phyloP scores from a whole-genome alignment of 2,888 invertebrate species.

The Arctia plantaginis region DNA sequence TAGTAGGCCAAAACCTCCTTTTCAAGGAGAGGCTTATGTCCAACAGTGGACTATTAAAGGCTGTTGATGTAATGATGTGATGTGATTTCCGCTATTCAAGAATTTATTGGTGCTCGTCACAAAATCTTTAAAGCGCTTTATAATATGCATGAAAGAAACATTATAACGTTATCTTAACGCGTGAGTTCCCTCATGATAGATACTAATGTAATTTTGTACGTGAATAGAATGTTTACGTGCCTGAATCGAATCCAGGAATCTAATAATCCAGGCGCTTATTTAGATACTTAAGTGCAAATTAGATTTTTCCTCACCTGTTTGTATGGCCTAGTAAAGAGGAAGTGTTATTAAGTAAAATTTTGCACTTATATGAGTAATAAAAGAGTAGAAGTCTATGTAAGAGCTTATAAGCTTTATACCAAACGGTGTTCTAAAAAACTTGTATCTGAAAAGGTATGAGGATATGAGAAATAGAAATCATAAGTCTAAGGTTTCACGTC shows the following conservation, averaged over 20 bases:
- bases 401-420: background rate
- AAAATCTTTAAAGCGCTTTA: background rate
- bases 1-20: too few relatives aligned
- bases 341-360: background rate
- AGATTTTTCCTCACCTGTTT: background rate
- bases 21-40: too few relatives aligned
- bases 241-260: constrained; percentile 19
- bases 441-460: background rate
- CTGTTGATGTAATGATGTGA: too few relatives aligned
- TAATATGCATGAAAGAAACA: background rate
- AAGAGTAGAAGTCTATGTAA: background rate
- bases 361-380: background rate
- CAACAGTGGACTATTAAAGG: too few relatives aligned
- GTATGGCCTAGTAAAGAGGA: background rate
- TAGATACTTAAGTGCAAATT: background rate
- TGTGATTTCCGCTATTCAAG: background rate
- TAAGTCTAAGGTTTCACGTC: too few relatives aligned
- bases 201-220: constrained; percentile 31
- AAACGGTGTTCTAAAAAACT: too few relatives aligned
- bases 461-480: too few relatives aligned
- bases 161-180: constrained; percentile 7
- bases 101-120: background rate
- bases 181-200: constrained; percentile 14
- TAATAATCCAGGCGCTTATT: constrained; percentile 30
- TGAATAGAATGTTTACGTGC: constrained; percentile 25